Evolutionary conservation across 1,140 invertebrate species (phyloP), one percentile per base, ranked within the genome.

Genomic region (Acyrthosiphon pisum): DNA sequence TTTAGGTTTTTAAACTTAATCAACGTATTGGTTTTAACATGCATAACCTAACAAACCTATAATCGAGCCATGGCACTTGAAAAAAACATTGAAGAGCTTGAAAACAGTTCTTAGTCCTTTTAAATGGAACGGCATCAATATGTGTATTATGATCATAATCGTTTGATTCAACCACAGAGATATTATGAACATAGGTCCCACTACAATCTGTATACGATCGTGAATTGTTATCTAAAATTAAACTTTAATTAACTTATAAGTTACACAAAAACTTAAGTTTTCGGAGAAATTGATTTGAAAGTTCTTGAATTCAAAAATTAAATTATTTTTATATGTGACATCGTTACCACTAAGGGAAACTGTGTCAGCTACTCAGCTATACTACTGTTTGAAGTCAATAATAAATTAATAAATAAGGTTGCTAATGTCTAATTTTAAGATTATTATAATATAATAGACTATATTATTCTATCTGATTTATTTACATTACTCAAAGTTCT

Each of bases 161-260:
- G 60, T 56, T 81, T 93, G 90, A 30, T 91, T 92, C 20, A 93
- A 22, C 46, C 60, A 46, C 53, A 93, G 4, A 6, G 93, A 93
- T 37, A 60, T 60, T 14, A 93, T 6, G 26, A 93, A 93, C 90
- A 93, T 93, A 0, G 93, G 93, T 41, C 81, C 93, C 2, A 76
- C 89, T 22, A 93, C 92, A 6, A 92, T 93, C 37, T 93, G 93
- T 37, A 91, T 93, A 50, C 90, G 90, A n/a, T 93, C 93, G 60
- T 93, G 93, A 41, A 88, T 91, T 0, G 81, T 92, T 22, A 92
- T 35, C 93, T 93, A 37, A n/a, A 84, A 91, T 35, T 76, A 0
- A 81, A 90, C n/a, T n/a, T n/a, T n/a, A n/a, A n/a, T n/a, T 46
- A 46, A 0, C 44, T 50, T 50, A 50, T 50, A 50, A 50, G 1